These are phyloP conservation scores for Eretmocerus hayati DNA, from an alignment of 2,888 invertebrate genomes.

Conservation along the genomic window DNA sequence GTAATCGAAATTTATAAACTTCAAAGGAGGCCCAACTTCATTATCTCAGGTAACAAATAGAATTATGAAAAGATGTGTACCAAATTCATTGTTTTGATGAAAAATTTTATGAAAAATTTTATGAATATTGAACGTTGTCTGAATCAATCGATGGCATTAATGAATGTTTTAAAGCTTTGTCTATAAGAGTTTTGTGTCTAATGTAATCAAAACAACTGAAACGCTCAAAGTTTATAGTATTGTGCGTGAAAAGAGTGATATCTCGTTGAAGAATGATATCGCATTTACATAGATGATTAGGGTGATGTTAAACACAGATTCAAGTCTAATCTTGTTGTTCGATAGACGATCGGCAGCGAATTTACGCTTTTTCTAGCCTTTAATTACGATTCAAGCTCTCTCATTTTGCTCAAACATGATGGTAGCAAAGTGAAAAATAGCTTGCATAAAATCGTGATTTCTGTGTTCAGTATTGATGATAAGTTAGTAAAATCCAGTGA, in stretches of 20 bases:
- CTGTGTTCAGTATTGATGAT: conserved; percentile 23
- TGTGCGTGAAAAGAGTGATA: conserved; percentile 8
- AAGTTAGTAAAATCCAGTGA: conserved; percentile 17
- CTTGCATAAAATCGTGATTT: conserved; percentile 23
- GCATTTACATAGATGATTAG: conserved; percentile 18
- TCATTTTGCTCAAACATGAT: conserved; percentile 11
- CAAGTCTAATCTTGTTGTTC: conserved; percentile 17
- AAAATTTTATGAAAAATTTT: conserved; percentile 12
- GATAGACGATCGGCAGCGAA: conserved; percentile 12
- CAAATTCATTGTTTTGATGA: conserved; percentile 8
- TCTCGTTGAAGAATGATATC: too few relatives aligned
- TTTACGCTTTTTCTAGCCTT: conserved; percentile 8
- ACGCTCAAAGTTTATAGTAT: conserved; percentile 16
- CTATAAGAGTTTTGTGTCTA: conserved; percentile 14
- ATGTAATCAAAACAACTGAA: conserved; percentile 17
- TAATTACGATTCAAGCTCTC: too few relatives aligned
- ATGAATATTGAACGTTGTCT: conserved; percentile 11
- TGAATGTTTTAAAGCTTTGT: conserved; percentile 22
- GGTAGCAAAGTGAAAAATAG: conserved; percentile 12
- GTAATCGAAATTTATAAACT: too few relatives aligned
- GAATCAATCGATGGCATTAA: too few relatives aligned
- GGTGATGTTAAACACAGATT: conserved; percentile 20
- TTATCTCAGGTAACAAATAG: too few relatives aligned
- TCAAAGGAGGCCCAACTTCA: too few relatives aligned
- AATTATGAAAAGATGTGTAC: too few relatives aligned